phyloP scores from a whole-genome alignment of 2,113 vertebrate species.

The Hucho hucho region DNA sequence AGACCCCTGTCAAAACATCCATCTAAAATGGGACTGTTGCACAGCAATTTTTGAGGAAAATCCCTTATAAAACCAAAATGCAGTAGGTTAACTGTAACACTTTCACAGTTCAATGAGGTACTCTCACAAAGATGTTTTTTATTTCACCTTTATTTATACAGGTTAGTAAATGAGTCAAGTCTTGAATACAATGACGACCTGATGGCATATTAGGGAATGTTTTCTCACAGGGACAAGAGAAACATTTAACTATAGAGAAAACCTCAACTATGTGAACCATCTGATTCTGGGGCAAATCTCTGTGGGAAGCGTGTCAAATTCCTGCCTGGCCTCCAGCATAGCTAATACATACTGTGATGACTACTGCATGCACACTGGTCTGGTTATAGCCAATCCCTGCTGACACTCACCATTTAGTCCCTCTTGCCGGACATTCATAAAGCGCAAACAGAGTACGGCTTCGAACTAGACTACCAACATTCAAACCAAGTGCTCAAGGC shows the following conservation, averaged over 20 bases:
- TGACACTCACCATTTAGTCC: neutral
- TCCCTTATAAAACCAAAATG: neutral
- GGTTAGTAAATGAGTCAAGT: too few relatives aligned
- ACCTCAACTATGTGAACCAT: constrained; percentile 61
- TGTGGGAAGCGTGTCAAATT: constrained; percentile 76
- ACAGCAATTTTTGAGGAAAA: neutral
- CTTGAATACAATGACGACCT: too few relatives aligned
- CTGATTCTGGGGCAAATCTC: constrained; percentile 57
- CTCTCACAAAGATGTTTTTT: too few relatives aligned
- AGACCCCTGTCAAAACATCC: neutral
- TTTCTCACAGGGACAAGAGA: too few relatives aligned
- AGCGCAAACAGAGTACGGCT: neutral
- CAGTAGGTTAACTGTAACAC: neutral
- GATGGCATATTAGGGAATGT: too few relatives aligned
- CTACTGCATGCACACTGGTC: neutral
- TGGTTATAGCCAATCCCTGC: neutral
- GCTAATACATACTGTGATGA: neutral
- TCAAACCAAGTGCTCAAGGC: neutral
- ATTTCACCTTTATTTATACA: too few relatives aligned
- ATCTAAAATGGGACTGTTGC: neutral
- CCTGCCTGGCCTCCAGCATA: constrained; percentile 32
- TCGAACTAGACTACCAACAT: neutral
- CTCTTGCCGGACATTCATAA: neutral
- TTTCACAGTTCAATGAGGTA: neutral
- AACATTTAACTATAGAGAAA: constrained; percentile 5